Conservation (phyloP, 2,888 invertebrate genomes). For the Drosophila fulvimacula region DNA sequence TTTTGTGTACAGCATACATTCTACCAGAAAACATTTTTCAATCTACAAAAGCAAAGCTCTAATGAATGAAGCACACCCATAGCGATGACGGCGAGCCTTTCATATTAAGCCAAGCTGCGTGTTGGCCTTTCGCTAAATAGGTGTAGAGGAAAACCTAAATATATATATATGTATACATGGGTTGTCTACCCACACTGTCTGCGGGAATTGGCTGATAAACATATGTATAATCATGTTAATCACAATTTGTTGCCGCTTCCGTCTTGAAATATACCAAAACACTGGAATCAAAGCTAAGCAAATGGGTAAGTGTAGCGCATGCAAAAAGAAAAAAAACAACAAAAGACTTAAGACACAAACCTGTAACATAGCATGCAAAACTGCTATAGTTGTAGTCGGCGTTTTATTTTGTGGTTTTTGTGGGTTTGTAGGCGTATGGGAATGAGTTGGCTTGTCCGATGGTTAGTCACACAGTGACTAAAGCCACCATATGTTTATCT, state of each 20-base stretch:
- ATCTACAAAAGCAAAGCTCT: slow-evolving; percentile 54
- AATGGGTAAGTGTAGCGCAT: slow-evolving; percentile 38
- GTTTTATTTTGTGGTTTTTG: slow-evolving; percentile 23
- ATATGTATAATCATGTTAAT: slow-evolving; percentile 55
- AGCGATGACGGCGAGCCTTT: slow-evolving; percentile 48
- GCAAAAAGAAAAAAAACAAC: slow-evolving; percentile 29
- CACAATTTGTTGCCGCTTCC: slow-evolving; percentile 51
- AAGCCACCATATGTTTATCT: slow-evolving; percentile 16
- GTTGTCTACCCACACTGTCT: slow-evolving; percentile 26
- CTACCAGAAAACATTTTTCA: slow-evolving; percentile 31
- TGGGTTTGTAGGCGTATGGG: slow-evolving; percentile 49
- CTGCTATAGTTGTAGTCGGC: slow-evolving; percentile 1
- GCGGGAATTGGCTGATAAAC: slow-evolving; percentile 18
- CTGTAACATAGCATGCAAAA: slow-evolving; percentile 32
- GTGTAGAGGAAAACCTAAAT: background rate
- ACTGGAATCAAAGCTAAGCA: slow-evolving; percentile 28
- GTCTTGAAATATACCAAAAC: slow-evolving; percentile 45
- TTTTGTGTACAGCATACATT: slow-evolving; percentile 47
- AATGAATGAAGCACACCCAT: slow-evolving; percentile 70
- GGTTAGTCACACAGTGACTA: slow-evolving; percentile 23
- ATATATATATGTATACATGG: background rate
- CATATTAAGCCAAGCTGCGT: slow-evolving; percentile 32
- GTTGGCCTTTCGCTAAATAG: slow-evolving; percentile 33
- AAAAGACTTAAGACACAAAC: slow-evolving; percentile 59
- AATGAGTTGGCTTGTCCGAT: slow-evolving; percentile 13